Evolutionary conservation across 2,888 invertebrate species (phyloP).

Genomic region (Apoderus coryli): DNA sequence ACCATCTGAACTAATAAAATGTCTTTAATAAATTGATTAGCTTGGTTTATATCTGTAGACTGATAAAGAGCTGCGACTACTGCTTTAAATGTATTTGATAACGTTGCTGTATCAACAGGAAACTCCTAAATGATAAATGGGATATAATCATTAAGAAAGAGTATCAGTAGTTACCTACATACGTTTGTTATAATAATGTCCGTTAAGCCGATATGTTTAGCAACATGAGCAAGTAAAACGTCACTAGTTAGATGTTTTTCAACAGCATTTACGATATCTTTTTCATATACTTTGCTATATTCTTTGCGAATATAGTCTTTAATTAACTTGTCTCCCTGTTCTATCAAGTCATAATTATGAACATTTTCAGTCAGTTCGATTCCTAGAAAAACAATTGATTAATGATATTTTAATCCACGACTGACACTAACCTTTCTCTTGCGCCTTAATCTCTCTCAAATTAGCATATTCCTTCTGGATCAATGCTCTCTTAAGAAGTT

Average conservation of each 20-base stretch:
- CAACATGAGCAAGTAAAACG: constrained; percentile 54
- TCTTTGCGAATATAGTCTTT: constrained; percentile 46
- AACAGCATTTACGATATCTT: constrained; percentile 59
- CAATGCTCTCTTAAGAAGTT: constrained; percentile 59
- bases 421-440: constrained; percentile 21
- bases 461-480: constrained; percentile 65
- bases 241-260: constrained; percentile 48
- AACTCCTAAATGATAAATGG: constrained; percentile 56
- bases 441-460: constrained; percentile 50
- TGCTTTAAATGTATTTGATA: constrained; percentile 66
- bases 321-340: constrained; percentile 53
- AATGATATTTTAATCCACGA: neutral
- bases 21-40: constrained; percentile 71
- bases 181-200: constrained; percentile 70
- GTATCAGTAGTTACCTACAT: constrained; percentile 32
- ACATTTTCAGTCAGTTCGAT: constrained; percentile 31
- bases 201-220: constrained; percentile 60
- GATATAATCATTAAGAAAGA: no score
- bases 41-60: constrained; percentile 48
- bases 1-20: constrained; percentile 73
- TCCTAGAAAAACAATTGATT: neutral
- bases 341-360: constrained; percentile 54
- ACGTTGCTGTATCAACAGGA: constrained; percentile 46
- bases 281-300: constrained; percentile 57
- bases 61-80: constrained; percentile 61